These are phyloP conservation scores for Aphidius gifuensis DNA, from an alignment of 1,140 invertebrate genomes.

Conservation along the genomic window DNA sequence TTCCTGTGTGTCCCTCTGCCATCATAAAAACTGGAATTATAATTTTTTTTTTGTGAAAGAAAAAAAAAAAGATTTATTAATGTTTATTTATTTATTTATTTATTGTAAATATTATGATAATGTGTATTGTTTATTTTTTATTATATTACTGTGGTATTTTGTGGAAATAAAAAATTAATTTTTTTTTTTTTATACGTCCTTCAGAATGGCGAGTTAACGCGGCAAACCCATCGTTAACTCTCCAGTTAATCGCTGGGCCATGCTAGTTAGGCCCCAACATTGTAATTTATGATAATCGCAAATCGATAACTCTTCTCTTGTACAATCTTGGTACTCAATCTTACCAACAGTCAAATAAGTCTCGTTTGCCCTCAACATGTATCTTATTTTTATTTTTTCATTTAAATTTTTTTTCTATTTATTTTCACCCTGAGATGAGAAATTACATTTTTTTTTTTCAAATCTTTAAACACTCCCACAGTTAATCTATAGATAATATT, in stretches of 20 bases:
- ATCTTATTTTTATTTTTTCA: conserved; percentile 8
- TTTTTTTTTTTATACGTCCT: conserved; percentile 15
- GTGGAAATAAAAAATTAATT: background rate
- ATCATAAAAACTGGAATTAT: conserved; percentile 18
- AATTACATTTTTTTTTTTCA: too few species aligned
- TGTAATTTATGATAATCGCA: conserved; percentile 47
- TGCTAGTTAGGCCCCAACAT: conserved; percentile 7
- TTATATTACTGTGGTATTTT: too few species aligned
- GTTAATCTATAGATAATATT: too few species aligned
- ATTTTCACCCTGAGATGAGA: conserved; percentile 2
- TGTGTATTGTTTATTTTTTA: too few species aligned
- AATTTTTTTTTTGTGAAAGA: background rate
- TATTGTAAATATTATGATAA: background rate
- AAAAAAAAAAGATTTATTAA: too few species aligned
- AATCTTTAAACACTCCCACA: too few species aligned
- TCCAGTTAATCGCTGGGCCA: conserved; percentile 35
- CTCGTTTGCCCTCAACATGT: background rate
- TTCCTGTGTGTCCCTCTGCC: conserved; percentile 17
- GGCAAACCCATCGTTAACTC: conserved; percentile 40
- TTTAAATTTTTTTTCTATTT: background rate
- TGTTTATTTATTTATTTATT: background rate
- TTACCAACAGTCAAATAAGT: conserved; percentile 32
- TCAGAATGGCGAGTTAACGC: conserved; percentile 35
- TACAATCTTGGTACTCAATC: conserved; percentile 29
- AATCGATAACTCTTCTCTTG: conserved; percentile 39